Conservation (phyloP, 2,113 vertebrate species). For the Bubo scandiacus region DNA sequence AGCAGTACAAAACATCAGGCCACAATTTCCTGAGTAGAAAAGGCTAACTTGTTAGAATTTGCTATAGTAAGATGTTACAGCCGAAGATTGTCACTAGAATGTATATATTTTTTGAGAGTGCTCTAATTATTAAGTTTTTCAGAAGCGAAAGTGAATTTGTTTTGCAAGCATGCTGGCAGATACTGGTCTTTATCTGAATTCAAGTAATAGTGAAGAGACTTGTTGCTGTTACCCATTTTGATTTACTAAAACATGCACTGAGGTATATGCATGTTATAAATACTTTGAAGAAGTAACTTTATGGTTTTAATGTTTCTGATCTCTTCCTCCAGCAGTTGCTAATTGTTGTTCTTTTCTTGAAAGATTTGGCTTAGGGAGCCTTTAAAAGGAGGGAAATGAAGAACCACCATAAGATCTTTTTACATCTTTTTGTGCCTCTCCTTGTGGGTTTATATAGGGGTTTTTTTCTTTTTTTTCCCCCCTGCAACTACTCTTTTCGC, state of each 20-base stretch:
- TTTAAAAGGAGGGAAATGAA: not conserved
- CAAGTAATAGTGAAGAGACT: not conserved
- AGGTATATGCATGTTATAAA: not conserved
- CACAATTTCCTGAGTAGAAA: not conserved
- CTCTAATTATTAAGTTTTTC: not conserved
- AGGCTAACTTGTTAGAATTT: not conserved
- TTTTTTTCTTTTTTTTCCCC: not conserved
- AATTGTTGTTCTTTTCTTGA: not conserved
- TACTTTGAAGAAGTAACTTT: not conserved
- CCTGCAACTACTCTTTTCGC: not conserved
- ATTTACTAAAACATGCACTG: not conserved
- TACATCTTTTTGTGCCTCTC: not conserved
- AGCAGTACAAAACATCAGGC: not conserved
- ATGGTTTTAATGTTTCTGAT: not conserved
- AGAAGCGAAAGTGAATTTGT: not conserved
- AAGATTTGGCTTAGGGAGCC: not conserved
- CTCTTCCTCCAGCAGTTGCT: not conserved
- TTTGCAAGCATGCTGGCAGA: not conserved
- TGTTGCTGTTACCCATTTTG: not conserved
- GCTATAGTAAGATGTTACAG: not conserved
- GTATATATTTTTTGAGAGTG: not conserved
- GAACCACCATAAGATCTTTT: not conserved
- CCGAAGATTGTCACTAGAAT: not conserved
- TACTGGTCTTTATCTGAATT: not conserved
- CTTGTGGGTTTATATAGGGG: not conserved